Evolutionary conservation across 2,797 vertebrate genomes (phyloP).

Genomic region (Paedocypris micromegethes): DNA sequence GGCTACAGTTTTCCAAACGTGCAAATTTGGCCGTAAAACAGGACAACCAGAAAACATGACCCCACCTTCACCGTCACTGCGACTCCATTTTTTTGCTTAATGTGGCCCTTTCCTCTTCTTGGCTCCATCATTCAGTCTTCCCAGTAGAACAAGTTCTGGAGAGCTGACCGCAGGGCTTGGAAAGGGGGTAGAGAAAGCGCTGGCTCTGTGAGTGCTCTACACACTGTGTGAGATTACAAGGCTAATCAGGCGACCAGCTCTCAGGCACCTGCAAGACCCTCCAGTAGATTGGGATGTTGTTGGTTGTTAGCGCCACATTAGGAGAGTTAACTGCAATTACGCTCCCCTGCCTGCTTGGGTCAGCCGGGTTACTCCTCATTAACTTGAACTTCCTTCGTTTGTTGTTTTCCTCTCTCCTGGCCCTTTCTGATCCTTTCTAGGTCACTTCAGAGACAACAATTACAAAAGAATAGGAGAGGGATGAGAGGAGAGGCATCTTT

Average conservation of each 20-base stretch:
- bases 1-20: too few relatives aligned
- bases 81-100: not conserved
- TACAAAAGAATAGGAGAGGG: not conserved
- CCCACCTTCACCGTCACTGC: not conserved
- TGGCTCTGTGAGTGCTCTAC: constrained; percentile 16
- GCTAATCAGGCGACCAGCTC: constrained; percentile 35
- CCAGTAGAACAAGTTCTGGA: constrained; percentile 11
- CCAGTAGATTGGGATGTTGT: constrained; percentile 48
- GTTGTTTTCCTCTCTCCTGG: constrained; percentile 3
- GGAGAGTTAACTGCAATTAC: constrained; percentile 45
- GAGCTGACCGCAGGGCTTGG: constrained; percentile 24
- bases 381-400: constrained; percentile 14
- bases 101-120: constrained; percentile 15
- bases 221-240: constrained; percentile 19
- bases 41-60: constrained; percentile 1
- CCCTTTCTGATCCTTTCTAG: constrained; percentile 23
- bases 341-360: constrained; percentile 38
- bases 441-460: constrained; percentile 30
- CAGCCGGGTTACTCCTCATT: constrained; percentile 34
- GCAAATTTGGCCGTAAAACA: too few relatives aligned
- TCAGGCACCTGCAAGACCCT: constrained; percentile 23
- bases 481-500: constrained; percentile 4
- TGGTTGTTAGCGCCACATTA: constrained; percentile 44
- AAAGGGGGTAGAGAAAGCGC: constrained; percentile 11
- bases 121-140: constrained; percentile 3